phyloP scores from a whole-genome alignment of 2,888 invertebrate genomes.

The Apodemia hepburni region DNA sequence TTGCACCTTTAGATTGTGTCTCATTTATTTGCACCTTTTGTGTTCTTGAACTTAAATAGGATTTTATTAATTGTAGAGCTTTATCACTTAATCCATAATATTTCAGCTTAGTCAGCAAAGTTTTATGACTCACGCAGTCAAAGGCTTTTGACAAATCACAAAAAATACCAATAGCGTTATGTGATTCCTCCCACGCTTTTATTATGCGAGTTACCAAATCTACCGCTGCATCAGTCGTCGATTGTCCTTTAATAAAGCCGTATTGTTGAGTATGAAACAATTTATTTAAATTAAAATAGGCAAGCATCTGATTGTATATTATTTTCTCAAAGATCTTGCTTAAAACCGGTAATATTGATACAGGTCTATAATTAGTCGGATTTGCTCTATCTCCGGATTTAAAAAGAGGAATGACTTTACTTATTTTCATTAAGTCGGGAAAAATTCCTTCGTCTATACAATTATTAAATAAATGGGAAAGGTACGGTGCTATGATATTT shows the following conservation, averaged over 20 bases:
- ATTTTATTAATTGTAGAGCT: too few species aligned
- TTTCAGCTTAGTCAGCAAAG: not conserved
- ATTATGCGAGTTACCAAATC: not conserved
- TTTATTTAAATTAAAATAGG: not conserved
- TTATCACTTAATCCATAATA: not conserved
- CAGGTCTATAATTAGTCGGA: not conserved
- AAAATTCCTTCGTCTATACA: not conserved
- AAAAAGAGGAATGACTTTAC: not conserved
- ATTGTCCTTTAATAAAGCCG: not conserved
- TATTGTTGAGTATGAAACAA: not conserved
- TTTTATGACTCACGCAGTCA: not conserved
- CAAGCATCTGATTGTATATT: not conserved
- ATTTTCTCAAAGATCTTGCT: too few species aligned
- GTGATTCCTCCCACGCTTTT: not conserved
- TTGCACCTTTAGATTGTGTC: not conserved
- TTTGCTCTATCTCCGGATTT: not conserved
- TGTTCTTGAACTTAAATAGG: not conserved
- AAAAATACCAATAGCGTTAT: not conserved
- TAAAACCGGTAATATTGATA: not conserved
- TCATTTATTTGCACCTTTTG: not conserved
- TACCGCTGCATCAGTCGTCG: not conserved
- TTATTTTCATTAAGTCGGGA: not conserved
- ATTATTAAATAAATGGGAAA: not conserved
- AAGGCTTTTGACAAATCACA: not conserved
- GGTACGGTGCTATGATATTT: too few species aligned